Conservation (phyloP, 2,797 vertebrate species). For the Lepus townsendii region DNA sequence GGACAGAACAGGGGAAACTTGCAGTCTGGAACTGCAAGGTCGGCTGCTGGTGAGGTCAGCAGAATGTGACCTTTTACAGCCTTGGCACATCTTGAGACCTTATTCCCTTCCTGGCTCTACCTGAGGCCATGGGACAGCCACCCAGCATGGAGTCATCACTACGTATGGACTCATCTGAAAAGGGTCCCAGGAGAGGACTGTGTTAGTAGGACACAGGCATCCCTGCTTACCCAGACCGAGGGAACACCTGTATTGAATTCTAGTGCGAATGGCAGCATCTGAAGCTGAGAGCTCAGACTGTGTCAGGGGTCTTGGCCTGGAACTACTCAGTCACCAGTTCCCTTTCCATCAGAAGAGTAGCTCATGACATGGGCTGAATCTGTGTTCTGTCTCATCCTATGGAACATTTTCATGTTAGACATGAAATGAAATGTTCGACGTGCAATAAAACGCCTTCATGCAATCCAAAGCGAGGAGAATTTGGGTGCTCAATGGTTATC, state of each 20-base stretch:
- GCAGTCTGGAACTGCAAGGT: not conserved
- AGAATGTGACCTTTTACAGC: not conserved
- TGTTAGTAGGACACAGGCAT: accelerated
- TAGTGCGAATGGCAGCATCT: not conserved
- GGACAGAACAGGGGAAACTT: not conserved
- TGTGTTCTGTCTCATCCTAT: not conserved
- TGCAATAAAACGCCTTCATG: not conserved
- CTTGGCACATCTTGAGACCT: not conserved
- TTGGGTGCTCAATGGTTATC: not conserved
- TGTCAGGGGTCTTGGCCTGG: not conserved
- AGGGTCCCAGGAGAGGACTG: not conserved
- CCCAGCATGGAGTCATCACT: not conserved
- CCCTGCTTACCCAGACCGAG: not conserved
- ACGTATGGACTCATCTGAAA: not conserved
- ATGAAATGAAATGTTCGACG: not conserved
- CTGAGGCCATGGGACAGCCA: not conserved
- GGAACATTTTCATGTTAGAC: not conserved
- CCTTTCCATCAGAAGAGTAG: not conserved
- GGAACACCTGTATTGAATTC: not conserved
- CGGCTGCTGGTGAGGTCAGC: not conserved
- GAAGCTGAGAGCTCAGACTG: not conserved
- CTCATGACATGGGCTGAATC: not conserved
- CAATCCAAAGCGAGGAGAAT: not conserved
- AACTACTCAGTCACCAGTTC: not conserved
- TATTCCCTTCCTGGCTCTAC: not conserved